phyloP scores from a whole-genome alignment of 2,888 invertebrate genomes.

The Notodonta dromedarius region DNA sequence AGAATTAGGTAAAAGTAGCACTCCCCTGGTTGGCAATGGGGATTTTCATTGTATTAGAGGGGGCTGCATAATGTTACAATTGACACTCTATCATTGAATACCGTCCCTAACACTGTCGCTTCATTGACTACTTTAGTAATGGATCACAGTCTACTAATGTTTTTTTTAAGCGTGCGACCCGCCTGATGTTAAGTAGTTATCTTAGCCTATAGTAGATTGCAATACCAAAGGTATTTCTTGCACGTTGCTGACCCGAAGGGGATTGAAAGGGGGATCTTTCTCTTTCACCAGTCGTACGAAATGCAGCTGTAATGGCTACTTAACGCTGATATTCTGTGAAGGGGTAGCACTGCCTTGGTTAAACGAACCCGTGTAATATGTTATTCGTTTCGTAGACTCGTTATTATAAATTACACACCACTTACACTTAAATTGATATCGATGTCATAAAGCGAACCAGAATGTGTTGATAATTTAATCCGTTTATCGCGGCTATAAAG shows the following conservation, averaged over 20 bases:
- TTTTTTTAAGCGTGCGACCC: conserved; percentile 4
- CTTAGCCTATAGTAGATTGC: too few relatives aligned
- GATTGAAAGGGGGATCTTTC: too few relatives aligned
- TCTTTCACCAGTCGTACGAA: too few relatives aligned
- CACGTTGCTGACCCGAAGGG: too few relatives aligned
- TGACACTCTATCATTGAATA: conserved; percentile 52
- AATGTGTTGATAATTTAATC: conserved; percentile 39
- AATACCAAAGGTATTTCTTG: not conserved
- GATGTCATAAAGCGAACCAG: conserved; percentile 32
- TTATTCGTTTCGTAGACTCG: conserved; percentile 6
- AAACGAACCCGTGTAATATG: not conserved
- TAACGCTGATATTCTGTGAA: too few relatives aligned
- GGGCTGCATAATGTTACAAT: conserved; percentile 74
- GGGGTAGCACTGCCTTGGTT: too few relatives aligned
- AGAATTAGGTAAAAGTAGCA: conserved; percentile 79
- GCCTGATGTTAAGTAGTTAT: too few relatives aligned
- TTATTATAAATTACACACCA: conserved; percentile 1
- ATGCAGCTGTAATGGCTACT: too few relatives aligned
- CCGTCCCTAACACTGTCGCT: conserved; percentile 7
- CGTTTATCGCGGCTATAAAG: conserved; percentile 36
- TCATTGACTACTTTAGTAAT: conserved; percentile 13
- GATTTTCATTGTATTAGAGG: conserved; percentile 70
- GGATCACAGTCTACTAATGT: conserved; percentile 5
- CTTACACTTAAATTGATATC: conserved; percentile 9
- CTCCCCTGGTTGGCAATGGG: conserved; percentile 50